Percentiles rank a stretch among this genome's conserved stretches.
Evolutionary conservation across 2,888 invertebrate genomes (phyloP).

Genomic region (Euspilapteryx auroguttella): DNA sequence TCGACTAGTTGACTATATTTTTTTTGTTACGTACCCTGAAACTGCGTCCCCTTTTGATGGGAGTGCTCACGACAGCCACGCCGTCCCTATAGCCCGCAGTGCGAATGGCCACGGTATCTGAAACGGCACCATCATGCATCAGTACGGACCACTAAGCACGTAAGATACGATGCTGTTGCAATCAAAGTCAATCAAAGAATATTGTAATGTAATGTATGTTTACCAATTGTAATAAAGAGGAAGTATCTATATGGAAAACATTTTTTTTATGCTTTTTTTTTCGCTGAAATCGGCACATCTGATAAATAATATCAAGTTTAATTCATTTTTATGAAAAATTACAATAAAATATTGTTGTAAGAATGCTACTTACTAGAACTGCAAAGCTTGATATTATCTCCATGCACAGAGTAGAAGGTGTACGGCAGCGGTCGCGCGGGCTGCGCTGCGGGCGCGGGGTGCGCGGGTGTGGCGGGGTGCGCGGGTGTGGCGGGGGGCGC

Average conservation of each 20-base stretch:
- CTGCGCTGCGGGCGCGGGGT: constrained; percentile 10
- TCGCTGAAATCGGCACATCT: too few species aligned
- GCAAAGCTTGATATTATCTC: constrained; percentile 74
- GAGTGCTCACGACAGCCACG: constrained; percentile 68
- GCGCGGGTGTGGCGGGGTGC: neutral
- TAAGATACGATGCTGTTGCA: too few species aligned
- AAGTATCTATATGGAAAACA: too few species aligned
- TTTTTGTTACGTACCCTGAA: constrained; percentile 69
- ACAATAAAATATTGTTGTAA: too few species aligned
- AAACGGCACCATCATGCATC: constrained; percentile 6
- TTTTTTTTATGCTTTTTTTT: too few species aligned
- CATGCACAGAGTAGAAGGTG: constrained; percentile 81
- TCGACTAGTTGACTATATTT: too few species aligned
- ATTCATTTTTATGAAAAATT: too few species aligned
- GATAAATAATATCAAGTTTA: too few species aligned
- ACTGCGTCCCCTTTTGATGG: constrained; percentile 66
- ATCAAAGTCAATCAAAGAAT: too few species aligned
- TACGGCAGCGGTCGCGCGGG: constrained; percentile 49
- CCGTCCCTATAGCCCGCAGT: constrained; percentile 85
- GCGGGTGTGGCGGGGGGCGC: neutral
- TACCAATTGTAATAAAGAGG: too few species aligned
- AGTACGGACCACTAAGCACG: too few species aligned
- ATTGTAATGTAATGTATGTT: too few species aligned
- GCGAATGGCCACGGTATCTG: constrained; percentile 66
- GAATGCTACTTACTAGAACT: constrained; percentile 33